Evolutionary conservation across 2,113 vertebrate genomes (phyloP).

Genomic region (Bufo gargarizans): DNA sequence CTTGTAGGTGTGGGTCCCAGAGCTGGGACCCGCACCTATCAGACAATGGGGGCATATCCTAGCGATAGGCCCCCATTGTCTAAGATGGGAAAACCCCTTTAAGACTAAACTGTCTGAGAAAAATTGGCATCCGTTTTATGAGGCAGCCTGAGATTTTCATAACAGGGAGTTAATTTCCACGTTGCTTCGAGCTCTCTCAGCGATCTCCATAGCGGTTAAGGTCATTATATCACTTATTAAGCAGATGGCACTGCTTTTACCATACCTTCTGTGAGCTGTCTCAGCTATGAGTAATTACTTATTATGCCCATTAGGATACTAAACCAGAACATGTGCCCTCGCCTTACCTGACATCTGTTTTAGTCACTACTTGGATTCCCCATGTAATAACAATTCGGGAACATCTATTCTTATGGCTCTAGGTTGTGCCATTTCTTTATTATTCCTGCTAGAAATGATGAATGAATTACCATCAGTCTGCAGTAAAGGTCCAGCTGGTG

Average conservation of each 20-base stretch:
- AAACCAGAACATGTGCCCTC: neutral
- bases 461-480: no score
- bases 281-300: constrained; percentile 35
- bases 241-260: constrained; percentile 32
- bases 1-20: no score
- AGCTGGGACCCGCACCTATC: no score
- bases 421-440: no score
- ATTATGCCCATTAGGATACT: constrained; percentile 15
- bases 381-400: no score
- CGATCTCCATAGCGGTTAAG: neutral
- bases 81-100: neutral
- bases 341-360: no score
- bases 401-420: no score
- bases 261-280: constrained; percentile 24
- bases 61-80: no score
- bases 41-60: no score
- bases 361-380: no score
- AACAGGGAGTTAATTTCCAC: neutral
- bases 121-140: neutral
- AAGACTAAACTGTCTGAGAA: neutral
- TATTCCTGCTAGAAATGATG: no score
- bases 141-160: neutral
- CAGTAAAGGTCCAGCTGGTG: no score
- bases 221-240: constrained; percentile 9
- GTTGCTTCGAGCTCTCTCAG: neutral